Conservation (phyloP, 1,140 invertebrate genomes). For the Tyrophagus putrescentiae region DNA sequence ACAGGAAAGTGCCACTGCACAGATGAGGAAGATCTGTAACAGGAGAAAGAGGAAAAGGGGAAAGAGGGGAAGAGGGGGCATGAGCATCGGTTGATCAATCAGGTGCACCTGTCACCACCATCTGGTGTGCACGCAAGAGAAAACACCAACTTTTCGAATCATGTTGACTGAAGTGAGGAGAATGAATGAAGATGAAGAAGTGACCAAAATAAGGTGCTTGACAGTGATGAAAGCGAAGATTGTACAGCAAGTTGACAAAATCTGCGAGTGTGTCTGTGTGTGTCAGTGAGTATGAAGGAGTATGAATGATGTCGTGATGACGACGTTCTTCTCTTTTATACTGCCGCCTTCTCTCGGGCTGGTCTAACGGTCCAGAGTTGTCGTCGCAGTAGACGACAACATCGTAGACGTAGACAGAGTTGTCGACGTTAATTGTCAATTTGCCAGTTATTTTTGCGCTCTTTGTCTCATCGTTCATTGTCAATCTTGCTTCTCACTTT, state of each 20-base stretch:
- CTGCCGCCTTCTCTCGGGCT: too few relatives aligned
- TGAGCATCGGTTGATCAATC: background rate
- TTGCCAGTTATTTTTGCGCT: background rate
- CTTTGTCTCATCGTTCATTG: background rate
- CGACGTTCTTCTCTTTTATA: too few relatives aligned
- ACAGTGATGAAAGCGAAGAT: too few relatives aligned
- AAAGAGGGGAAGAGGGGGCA: background rate
- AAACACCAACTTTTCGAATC: background rate
- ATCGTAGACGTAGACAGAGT: background rate
- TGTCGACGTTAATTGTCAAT: background rate
- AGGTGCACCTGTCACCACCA: too few relatives aligned
- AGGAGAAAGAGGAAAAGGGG: background rate
- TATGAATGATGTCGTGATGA: too few relatives aligned
- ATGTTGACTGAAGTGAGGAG: background rate
- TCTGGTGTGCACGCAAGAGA: background rate
- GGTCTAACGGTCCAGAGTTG: too few relatives aligned
- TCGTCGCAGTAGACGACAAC: background rate
- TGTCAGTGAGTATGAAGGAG: too few relatives aligned
- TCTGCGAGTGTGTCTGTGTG: too few relatives aligned
- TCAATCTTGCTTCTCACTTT: too few relatives aligned
- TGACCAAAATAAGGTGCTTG: background rate
- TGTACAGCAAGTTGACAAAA: too few relatives aligned
- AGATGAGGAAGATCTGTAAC: slow-evolving; percentile 1
- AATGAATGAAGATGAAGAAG: background rate
- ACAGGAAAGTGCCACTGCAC: background rate